Base-by-base conservation (phyloP, 2,797 vertebrate genomes). In the Aldrovandia affinis region DNA sequence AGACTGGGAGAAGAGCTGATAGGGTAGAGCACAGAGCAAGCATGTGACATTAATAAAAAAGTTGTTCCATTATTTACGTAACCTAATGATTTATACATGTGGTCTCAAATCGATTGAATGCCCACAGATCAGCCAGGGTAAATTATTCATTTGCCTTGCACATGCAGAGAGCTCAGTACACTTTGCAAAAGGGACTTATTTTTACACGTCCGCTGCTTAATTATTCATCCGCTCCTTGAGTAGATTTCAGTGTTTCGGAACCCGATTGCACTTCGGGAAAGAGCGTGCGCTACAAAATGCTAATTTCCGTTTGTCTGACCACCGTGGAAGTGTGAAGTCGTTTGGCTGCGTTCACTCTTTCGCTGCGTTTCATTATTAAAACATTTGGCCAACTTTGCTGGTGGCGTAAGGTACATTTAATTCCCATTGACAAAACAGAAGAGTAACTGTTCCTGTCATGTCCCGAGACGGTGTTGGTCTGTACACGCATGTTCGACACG, bases 41-140 rank as follows among this genome's bases (percentile, higher is more conserved):
- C 59, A 65, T 20, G 25, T 75, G 30, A 42, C 63, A 83, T 81
- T 81, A 83, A 57, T 59, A 78, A 44, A 42, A 81, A 83, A 88
- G 59, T 52, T 39, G 20, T 65, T 85, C 68, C 47, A 82, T 83
- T 84, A 75, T 42, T 42, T 28, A 61, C 33, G 39, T 7, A 80
- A 61, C 54, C 70, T 50, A 55, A 61, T 73, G 36, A 77, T 83
- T 80, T 70, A 86, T 75, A 83, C 83, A 77, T 81, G 65, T 44
- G 44, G 18, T 70, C 73, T 80, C 33, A 59, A 84, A 83, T 75
- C 52, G 25, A 80, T 80, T 10, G 61, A 65, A 86, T 73, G 44
- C 30, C 61, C 78, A 42, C 7, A 25, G 80, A 85, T 83, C 79
- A 77, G 78, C 42, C 15, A 1, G 30, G 73, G 5, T 87, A 82